Conservation (phyloP, 2,888 invertebrate species). For the Trilocha varians region DNA sequence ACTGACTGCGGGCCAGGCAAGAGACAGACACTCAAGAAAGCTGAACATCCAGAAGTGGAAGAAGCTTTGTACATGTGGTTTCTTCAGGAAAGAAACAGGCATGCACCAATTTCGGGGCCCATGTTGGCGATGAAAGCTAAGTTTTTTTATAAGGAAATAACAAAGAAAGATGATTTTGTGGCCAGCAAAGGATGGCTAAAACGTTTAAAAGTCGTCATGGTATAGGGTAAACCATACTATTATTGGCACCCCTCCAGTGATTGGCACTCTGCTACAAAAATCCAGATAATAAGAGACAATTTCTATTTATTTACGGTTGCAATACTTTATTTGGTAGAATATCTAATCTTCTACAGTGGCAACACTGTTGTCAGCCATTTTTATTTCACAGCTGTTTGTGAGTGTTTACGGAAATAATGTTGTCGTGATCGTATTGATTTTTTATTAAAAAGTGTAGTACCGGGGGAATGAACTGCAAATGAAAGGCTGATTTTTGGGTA, state of each 20-base stretch:
- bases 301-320: constrained; percentile 11
- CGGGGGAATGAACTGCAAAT: constrained; percentile 10
- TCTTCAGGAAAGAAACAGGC: constrained; percentile 17
- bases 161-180: constrained; percentile 19
- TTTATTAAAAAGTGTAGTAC: constrained; percentile 11
- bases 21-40: constrained; percentile 18
- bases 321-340: constrained; percentile 1
- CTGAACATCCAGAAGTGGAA: constrained; percentile 20
- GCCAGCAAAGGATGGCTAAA: too few species aligned
- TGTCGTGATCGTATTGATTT: constrained; percentile 9
- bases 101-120: constrained; percentile 16
- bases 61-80: constrained; percentile 21
- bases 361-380: constrained; percentile 9
- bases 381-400: constrained; percentile 7
- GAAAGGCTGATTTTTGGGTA: constrained; percentile 12
- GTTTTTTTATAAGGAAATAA: too few species aligned
- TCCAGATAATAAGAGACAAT: constrained; percentile 11
- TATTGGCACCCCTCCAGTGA: too few species aligned
- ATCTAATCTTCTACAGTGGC: constrained; percentile 11
- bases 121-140: constrained; percentile 18
- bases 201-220: too few species aligned
- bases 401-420: constrained; percentile 1
- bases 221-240: constrained; percentile 12
- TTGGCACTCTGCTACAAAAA: constrained; percentile 7
- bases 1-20: constrained; percentile 18